Base-by-base conservation (phyloP, 2,888 invertebrate genomes). In the Cephus sareptanus region DNA sequence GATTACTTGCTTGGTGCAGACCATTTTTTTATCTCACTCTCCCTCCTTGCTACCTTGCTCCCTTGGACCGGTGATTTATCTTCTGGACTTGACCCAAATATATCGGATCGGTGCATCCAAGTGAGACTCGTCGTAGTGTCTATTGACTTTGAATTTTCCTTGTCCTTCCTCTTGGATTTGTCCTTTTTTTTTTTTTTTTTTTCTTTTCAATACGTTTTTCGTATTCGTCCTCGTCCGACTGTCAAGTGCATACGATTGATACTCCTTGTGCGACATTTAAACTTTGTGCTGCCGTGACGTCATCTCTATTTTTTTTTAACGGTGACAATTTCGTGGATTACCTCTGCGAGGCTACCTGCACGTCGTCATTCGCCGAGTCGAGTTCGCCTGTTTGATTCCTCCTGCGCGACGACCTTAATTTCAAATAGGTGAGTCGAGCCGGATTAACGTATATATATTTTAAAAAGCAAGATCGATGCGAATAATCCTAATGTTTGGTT, bases 1-100 rank as follows among this genome's bases (percentile, higher is more conserved):
- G 56, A 56, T 56, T 56, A 1, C 23, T 56, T 77, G 69, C 77
- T 70, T 70, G 74, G 76, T 77, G 23, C 9, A 56, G 23, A 56
- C 1, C 73, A 76, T 77, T 77, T 77, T 77, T 81, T 81, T 76
- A 23, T 70, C 76, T 76, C 34, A 69, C 30, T 76, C 76, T 74
- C 15, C 76, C 76, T 35, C 70, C 75, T 73, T 3, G 68, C 73
- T 74, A 2, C 23, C 56, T 23, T 3, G 68, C 73, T 74, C 9
- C 23, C 56, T 23, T 9, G 9, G 1, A 23, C 23, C 56, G 56
- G 56, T 56, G 56, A 56, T 56, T 56, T 56, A 56, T 56, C 56
- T 23, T 6, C 23, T 56, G 56, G 15, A 56, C 56, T 56, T 56
- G 56, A 56, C 56, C 56, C 6, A 56, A 23, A 56, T 56, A 56